Conservation (phyloP, 2,888 invertebrate species). For the Ophion ellenae region DNA sequence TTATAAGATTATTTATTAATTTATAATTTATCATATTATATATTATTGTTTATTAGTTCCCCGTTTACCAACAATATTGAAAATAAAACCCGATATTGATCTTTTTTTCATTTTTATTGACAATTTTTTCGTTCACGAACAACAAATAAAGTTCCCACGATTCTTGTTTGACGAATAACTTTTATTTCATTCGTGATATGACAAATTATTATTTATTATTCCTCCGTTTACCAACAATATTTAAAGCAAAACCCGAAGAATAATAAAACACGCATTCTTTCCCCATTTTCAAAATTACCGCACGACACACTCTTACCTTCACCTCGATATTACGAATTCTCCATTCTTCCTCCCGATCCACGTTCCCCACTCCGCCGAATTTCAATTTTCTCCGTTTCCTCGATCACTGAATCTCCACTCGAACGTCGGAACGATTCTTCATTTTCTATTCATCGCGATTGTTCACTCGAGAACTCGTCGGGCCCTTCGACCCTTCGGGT, state of each 20-base stretch:
- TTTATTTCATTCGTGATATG: neutral
- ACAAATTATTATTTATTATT: too few relatives aligned
- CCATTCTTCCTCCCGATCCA: conserved; percentile 37
- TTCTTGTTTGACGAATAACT: too few relatives aligned
- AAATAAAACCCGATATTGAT: too few relatives aligned
- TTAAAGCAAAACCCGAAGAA: neutral
- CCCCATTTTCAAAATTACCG: neutral
- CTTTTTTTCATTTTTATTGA: too few relatives aligned
- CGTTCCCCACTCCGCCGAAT: neutral
- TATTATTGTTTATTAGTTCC: too few relatives aligned
- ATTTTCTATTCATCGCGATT: conserved; percentile 40
- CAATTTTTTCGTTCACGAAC: too few relatives aligned
- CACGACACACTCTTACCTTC: conserved; percentile 38
- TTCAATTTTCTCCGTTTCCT: neutral
- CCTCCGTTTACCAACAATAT: too few relatives aligned
- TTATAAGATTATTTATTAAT: neutral
- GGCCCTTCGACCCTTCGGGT: neutral
- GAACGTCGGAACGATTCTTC: conserved; percentile 9
- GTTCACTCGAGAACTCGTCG: conserved; percentile 18
- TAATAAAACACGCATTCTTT: neutral
- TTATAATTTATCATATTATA: too few relatives aligned
- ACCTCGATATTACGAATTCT: conserved; percentile 52
- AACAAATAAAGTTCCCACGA: too few relatives aligned
- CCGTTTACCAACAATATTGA: too few relatives aligned
- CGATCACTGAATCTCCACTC: conserved; percentile 44